These are phyloP conservation scores for Drosophila recens DNA, from an alignment of 2,888 invertebrate species.

Conservation along the genomic window DNA sequence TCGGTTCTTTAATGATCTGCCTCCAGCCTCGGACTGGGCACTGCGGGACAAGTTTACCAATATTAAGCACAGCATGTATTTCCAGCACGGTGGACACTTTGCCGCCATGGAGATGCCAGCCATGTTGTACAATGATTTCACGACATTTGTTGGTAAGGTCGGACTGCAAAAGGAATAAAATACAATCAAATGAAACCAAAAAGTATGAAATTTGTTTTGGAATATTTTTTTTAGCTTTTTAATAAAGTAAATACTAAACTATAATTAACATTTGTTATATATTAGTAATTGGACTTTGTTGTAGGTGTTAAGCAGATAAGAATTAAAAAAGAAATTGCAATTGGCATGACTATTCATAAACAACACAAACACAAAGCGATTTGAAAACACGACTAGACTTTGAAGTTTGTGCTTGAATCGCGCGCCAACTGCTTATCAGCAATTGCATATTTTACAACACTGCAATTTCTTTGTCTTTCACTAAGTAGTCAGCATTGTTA, in stretches of 20 bases:
- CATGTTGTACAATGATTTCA: constrained; percentile 90
- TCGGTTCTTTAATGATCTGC: constrained; percentile 89
- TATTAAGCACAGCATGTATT: constrained; percentile 88
- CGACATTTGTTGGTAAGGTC: constrained; percentile 86
- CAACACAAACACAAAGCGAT: not conserved
- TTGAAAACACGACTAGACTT: not conserved
- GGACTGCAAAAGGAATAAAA: constrained; percentile 32
- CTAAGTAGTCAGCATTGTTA: constrained; percentile 6
- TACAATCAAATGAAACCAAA: not conserved
- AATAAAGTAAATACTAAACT: not conserved
- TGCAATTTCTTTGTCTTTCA: not conserved
- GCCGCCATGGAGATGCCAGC: constrained; percentile 92
- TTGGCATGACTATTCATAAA: not conserved
- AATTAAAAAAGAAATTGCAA: not conserved
- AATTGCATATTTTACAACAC: constrained; percentile 15
- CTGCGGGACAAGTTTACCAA: constrained; percentile 88
- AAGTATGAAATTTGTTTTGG: not conserved
- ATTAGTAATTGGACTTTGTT: not conserved
- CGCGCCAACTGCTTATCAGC: constrained; percentile 11
- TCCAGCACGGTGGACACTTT: constrained; percentile 93
- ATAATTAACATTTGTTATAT: not conserved
- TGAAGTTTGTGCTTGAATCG: constrained; percentile 19
- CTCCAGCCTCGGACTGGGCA: constrained; percentile 87
- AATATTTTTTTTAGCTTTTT: not conserved
- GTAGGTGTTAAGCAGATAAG: not conserved